Base-by-base conservation (phyloP, 2,797 vertebrate genomes). In the Phoeniculus purpureus region DNA sequence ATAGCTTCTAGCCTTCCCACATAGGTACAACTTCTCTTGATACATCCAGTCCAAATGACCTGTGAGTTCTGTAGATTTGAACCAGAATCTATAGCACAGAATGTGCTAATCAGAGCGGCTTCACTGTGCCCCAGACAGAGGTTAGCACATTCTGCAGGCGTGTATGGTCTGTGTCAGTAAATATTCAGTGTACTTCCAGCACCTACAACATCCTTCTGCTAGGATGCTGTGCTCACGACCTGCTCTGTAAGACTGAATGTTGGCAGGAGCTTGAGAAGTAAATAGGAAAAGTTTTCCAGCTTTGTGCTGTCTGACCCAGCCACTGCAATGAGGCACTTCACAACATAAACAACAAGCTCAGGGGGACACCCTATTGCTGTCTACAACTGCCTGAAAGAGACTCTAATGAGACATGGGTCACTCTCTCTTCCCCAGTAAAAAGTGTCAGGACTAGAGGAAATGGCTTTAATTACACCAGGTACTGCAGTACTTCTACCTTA, bases 241-340 rank as follows among this genome's bases (percentile, higher is more conserved):
- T 62, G 16, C 10, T 8, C 10, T 5, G 2, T 43, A 61, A 60
- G 19, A 15, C 16, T 70, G 29, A 83, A n/a, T 3, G 7, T 26
- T 52, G 68, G n/a, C 4, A 59, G 29, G 14, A 76, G 4, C 7
- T 59, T 31, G 27, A 72, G 37, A 20, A 75, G 65, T 86, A 37
- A 40, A 19, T 6, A 31, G 52, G 61, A 48, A 32, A 14, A 4
- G 5, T 12, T 89, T 84, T 87, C 27, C 32, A 72, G 7, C 21
- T 43, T 29, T 67, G 0, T 9, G 60, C 9, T 0, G 1, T 6
- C 45, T 59, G 60, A 50, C 9, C 37, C 21, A 15, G 31, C 15
- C 4, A 21, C 29, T 52, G 34, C n/a, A 26, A 21, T 12, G 32
- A 71, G 29, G 20, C 2, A 0, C 40, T 68, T 76, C 27, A 34